Base-by-base conservation (phyloP, 2,888 invertebrate genomes). In the Osmoderma eremita region DNA sequence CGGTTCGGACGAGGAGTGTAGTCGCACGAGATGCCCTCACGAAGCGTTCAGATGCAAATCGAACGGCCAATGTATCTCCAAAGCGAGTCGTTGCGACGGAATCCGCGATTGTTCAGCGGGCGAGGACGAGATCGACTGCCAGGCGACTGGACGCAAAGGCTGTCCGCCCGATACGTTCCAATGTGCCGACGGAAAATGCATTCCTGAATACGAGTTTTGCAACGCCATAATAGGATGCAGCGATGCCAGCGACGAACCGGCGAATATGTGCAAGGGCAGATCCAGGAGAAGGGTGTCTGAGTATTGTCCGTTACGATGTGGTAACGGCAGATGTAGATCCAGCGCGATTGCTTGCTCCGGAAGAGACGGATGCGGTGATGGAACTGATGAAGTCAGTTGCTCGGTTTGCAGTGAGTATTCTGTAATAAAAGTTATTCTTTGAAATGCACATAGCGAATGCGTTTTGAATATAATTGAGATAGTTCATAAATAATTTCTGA, bases 161-260 rank as follows among this genome's bases (percentile, higher is more conserved):
- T 94, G 95, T 77, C 94, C 94, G 17, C 86, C 89, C 38, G 89
- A 93, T 74, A 92, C 94, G 12, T 94, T 93, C 85, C 89, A 91
- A 67, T 95, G 95, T 80, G 88, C 88, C 71, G 93, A 93, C 74
- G 95, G 95, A 20, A 92, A 93, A 78, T 95, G 95, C 77, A 82
- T 95, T 67, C 95, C 95, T 0, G 94, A 93, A 77, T 94, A 93
- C 78, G 94, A 94, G 81, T 95, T 94, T 83, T 96, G 95, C 82
- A 95, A 96, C 82, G 94, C 95, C 3, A 92, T 94, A 64, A 87
- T 93, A 58, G 89, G 79, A 72, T 95, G 95, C 82, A 88, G 90
- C 74, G 95, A 95, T 81, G 94, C 90, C n/a, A 93, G 93, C 69
- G 95, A 95, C 79, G 95, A 95, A 80, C 92, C 92, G 0, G 88